Base-by-base conservation (phyloP, 2,888 invertebrate species). In the Nemurella pictetii region DNA sequence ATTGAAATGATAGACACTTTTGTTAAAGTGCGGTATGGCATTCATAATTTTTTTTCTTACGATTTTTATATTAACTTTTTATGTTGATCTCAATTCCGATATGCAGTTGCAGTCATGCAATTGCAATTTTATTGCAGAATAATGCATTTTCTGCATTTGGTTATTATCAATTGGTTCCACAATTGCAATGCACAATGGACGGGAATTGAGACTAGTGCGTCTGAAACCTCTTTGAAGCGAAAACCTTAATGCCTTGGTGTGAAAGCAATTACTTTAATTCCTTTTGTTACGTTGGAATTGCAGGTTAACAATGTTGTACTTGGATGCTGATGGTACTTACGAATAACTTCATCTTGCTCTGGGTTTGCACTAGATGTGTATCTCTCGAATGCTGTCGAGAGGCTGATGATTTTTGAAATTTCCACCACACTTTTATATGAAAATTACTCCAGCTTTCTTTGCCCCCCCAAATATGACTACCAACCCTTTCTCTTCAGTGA, bases 271-370 rank as follows among this genome's bases (percentile, higher is more conserved):
- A 28, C 29, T n/a, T 20, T 30, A 78, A 75, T 28, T 12, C 26
- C 27, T 28, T 75, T 75, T 75, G 75, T 75, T 75, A 2, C 12
- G 55, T 55, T 55, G 9, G 1, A 75, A 75, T 75, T 3, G 75
- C 74, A 27, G 20, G n/a, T 29, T 28, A 78, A 55, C 2, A 55
- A 55, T 55, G 55, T n/a, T n/a, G n/a, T 26, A 28, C 26, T 75
- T 26, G 3, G 55, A 78, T 30, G 4, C 0, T 15, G 29, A 78
- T 30, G 12, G 75, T 75, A 78, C 78, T 78, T 30, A 78, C 78
- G 30, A 78, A 30, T n/a, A 78, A 30, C 78, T 78, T 78, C 78
- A 78, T 78, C 29, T 78, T 30, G 78, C 78, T 30, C 29, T 30
- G 29, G n/a, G 9, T 20, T 55, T 2, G 9, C 55, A 55, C 29